phyloP scores from a whole-genome alignment of 2,113 vertebrate genomes.

The Nettapus auritus region DNA sequence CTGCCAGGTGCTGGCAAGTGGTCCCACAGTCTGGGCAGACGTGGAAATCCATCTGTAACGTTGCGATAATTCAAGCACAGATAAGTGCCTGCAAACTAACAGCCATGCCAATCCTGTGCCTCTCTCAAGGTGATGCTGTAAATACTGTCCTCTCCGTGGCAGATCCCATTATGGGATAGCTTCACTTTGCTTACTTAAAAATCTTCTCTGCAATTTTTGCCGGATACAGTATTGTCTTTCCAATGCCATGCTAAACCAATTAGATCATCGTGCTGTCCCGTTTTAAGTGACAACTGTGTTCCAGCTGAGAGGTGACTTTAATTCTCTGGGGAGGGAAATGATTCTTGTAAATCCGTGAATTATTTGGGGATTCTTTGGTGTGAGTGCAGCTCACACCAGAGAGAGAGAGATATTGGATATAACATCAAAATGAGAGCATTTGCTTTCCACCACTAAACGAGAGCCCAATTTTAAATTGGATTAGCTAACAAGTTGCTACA shows the following conservation, averaged over 20 bases:
- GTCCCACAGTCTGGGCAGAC: not conserved
- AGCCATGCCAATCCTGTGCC: accelerated
- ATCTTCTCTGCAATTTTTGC: not conserved
- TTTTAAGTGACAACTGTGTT: not conserved
- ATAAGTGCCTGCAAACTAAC: not conserved
- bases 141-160: accelerated
- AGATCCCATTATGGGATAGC: not conserved
- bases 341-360: not conserved
- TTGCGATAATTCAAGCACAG: not conserved
- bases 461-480: not conserved
- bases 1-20: not conserved
- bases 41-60: not conserved
- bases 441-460: not conserved
- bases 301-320: not conserved
- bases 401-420: not conserved
- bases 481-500: not conserved
- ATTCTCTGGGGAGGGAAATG: not conserved
- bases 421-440: not conserved
- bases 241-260: not conserved
- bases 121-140: not conserved
- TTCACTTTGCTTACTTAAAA: not conserved
- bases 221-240: not conserved
- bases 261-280: not conserved
- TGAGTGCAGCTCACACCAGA: not conserved
- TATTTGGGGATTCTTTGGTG: not conserved